Evolutionary conservation across 2,113 vertebrate genomes (phyloP).

Genomic region (Colius striatus): DNA sequence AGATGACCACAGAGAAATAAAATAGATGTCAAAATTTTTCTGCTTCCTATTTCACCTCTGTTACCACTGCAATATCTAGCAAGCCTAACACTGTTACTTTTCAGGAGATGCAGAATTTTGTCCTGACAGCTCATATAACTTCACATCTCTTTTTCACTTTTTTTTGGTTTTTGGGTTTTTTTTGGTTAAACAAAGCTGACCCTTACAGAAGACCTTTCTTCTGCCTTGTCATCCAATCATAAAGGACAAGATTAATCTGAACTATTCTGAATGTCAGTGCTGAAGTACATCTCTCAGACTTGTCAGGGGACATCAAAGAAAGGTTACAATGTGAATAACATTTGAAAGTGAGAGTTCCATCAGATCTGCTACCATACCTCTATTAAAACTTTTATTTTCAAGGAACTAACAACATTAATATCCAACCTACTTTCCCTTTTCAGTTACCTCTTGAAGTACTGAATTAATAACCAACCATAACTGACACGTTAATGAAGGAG

Average conservation of each 20-base stretch:
- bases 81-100: neutral
- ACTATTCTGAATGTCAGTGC: slow-evolving; percentile 3
- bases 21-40: neutral
- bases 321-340: neutral
- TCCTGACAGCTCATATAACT: neutral
- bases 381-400: slow-evolving; percentile 18
- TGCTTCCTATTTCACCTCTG: neutral
- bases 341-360: slow-evolving; percentile 15
- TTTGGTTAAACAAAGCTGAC: neutral
- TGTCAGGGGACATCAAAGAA: slow-evolving; percentile 2
- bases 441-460: neutral
- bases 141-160: neutral
- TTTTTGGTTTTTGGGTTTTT: neutral
- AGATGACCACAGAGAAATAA: neutral
- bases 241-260: slow-evolving; percentile 30
- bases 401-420: neutral
- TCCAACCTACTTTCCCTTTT: neutral
- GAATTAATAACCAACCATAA: neutral
- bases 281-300: slow-evolving; percentile 37
- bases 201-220: neutral
- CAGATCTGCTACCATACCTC: neutral
- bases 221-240: neutral
- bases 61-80: neutral
- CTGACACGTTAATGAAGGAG: neutral
- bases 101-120: neutral